phyloP scores from a whole-genome alignment of 2,888 invertebrate genomes.

The Tetramorium bicarinatum region DNA sequence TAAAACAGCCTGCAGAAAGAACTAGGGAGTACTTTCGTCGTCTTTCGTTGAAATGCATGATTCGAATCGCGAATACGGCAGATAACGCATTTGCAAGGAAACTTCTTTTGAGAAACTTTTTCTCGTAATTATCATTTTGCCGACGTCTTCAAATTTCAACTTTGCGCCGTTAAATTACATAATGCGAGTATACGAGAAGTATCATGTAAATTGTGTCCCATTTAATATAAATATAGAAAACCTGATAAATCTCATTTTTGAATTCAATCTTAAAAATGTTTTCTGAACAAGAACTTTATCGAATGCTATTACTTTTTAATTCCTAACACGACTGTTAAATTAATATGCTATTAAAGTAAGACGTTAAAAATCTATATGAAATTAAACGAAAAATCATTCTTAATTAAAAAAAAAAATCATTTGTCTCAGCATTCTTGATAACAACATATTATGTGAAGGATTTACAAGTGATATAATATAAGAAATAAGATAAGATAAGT shows the following conservation, averaged over 20 bases:
- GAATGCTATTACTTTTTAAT: background rate
- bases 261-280: background rate
- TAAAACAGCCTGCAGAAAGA: slow-evolving; percentile 21
- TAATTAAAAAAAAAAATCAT: background rate
- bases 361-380: background rate
- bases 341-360: background rate
- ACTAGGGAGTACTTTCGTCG: slow-evolving; percentile 16
- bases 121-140: slow-evolving; percentile 1
- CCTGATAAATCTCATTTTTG: background rate
- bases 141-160: background rate
- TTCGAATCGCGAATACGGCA: slow-evolving; percentile 21
- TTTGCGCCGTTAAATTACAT: background rate
- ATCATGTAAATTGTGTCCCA: background rate
- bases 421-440: background rate
- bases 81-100: slow-evolving; percentile 18
- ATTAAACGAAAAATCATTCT: background rate
- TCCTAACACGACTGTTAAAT: background rate
- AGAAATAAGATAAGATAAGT: background rate
- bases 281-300: background rate
- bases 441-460: background rate
- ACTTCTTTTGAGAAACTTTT: background rate
- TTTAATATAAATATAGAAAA: background rate
- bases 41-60: slow-evolving; percentile 36
- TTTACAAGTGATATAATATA: background rate
- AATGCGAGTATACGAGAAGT: background rate